Conservation (phyloP, 1,140 invertebrate genomes). For the Trichomalopsis sarcophagae region DNA sequence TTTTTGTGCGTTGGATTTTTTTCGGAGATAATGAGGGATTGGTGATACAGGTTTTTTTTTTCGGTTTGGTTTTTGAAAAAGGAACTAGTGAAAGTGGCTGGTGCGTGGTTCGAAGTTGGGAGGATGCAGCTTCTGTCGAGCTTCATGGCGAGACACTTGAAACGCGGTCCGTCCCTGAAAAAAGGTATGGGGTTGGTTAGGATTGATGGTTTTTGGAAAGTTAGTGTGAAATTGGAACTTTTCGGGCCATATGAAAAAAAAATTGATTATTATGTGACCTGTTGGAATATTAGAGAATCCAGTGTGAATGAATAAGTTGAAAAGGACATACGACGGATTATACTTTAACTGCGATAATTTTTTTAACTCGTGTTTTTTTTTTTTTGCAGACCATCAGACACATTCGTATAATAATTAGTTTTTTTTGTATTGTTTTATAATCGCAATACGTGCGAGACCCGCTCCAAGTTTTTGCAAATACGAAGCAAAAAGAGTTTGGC, state of each 20-base stretch:
- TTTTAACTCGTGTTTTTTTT: too few relatives aligned
- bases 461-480: too few relatives aligned
- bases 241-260: background rate
- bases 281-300: too few relatives aligned
- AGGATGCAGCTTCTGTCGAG: conserved; percentile 67
- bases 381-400: background rate
- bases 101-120: background rate
- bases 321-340: too few relatives aligned
- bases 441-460: too few relatives aligned
- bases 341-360: too few relatives aligned
- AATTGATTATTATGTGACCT: too few relatives aligned
- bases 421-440: background rate
- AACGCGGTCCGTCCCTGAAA: conserved; percentile 64
- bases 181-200: conserved; percentile 60
- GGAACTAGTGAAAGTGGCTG: background rate
- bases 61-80: background rate
- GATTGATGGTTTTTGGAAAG: too few relatives aligned
- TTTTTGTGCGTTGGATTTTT: background rate
- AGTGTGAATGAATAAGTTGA: too few relatives aligned
- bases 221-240: background rate
- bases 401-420: background rate
- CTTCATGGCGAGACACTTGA: conserved; percentile 66
- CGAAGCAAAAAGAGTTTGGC: too few relatives aligned
- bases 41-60: background rate
- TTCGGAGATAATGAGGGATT: background rate